Percentiles rank a stretch among this genome's conserved stretches.
Conservation (phyloP, 2,113 vertebrate genomes). For the Ciconia stormi region DNA sequence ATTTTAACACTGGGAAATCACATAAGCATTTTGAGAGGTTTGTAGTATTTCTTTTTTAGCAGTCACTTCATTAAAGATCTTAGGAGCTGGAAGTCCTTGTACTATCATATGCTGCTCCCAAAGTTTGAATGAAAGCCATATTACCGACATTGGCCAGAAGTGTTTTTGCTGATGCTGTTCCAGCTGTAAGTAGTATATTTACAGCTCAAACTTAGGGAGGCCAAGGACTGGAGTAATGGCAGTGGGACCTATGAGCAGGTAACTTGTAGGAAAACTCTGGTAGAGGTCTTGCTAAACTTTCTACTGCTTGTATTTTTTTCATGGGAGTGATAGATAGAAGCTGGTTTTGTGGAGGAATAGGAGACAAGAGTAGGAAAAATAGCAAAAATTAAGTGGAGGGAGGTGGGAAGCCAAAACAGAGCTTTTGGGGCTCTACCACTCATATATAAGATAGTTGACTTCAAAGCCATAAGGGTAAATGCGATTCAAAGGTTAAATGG, state of each 20-base stretch:
- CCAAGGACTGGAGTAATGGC: background rate
- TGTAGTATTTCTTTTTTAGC: background rate
- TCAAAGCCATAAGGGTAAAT: background rate
- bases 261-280: background rate
- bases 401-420: background rate
- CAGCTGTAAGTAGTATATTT: background rate
- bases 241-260: background rate
- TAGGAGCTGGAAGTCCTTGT: background rate
- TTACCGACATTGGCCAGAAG: background rate
- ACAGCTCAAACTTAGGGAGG: background rate
- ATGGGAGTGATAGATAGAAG: background rate
- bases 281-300: background rate
- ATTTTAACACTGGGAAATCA: background rate
- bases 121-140: background rate
- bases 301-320: background rate
- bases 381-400: background rate
- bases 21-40: background rate
- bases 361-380: background rate
- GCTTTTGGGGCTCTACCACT: background rate
- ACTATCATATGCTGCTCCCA: background rate
- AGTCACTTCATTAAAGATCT: background rate
- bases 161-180: background rate
- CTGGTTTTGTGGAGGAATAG: background rate
- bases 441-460: background rate
- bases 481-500: background rate